Evolutionary conservation across 92 coral and sea anemone species (phyloP).

Genomic region (Parazoanthus darwini): DNA sequence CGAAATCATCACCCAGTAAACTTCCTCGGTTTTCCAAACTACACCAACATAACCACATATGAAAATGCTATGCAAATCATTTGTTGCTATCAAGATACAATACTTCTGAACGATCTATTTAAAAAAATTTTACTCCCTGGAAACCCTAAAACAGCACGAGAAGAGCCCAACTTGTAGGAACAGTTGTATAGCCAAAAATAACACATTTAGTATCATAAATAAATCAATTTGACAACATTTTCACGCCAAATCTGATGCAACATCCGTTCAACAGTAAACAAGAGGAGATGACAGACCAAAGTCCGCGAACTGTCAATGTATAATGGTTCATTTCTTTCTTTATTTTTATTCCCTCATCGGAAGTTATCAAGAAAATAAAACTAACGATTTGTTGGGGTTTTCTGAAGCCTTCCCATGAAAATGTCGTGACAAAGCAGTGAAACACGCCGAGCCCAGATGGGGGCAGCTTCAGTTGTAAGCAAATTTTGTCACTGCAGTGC

Average conservation of each 20-base stretch:
- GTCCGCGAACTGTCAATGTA: neutral
- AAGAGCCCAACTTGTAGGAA: neutral
- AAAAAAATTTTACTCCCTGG: neutral
- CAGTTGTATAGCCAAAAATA: neutral
- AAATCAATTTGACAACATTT: neutral
- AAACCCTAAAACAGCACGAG: neutral
- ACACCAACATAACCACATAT: neutral
- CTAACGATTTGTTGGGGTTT: neutral
- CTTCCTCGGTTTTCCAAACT: neutral
- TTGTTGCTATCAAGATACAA: neutral
- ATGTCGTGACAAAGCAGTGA: neutral
- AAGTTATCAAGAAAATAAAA: neutral
- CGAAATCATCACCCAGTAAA: neutral
- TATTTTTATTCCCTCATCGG: neutral
- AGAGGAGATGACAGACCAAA: neutral
- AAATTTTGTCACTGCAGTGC: neutral
- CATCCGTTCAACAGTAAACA: conserved; percentile 21
- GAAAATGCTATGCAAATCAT: neutral
- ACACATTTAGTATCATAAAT: neutral
- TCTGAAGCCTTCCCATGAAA: neutral
- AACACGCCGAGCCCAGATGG: neutral
- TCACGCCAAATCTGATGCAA: conserved; percentile 36
- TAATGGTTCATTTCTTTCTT: neutral
- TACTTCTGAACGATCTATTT: neutral
- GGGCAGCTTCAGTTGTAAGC: neutral